Conservation (phyloP, 2,113 vertebrate genomes). For the Parus major region DNA sequence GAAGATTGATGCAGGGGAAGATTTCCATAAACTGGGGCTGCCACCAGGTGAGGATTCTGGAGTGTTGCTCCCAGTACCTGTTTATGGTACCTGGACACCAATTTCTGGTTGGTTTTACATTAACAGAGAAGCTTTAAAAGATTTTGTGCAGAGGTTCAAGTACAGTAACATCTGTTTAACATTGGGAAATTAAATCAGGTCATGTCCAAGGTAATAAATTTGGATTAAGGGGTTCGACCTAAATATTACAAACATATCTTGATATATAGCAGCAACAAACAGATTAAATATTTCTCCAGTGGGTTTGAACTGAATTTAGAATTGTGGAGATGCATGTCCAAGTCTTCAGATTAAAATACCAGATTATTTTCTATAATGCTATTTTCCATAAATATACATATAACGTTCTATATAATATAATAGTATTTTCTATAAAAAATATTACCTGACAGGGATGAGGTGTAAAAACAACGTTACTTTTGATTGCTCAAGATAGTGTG, state of each 20-base stretch:
- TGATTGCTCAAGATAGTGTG: not conserved
- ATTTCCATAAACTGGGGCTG: conserved; percentile 50
- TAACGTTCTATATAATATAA: not conserved
- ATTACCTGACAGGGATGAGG: not conserved
- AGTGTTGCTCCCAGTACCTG: not conserved
- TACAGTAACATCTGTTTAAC: not conserved
- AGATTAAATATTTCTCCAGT: not conserved
- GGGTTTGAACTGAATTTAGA: not conserved
- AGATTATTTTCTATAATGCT: not conserved
- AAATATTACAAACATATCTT: not conserved
- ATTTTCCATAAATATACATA: not conserved
- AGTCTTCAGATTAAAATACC: not conserved
- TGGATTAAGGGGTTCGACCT: not conserved
- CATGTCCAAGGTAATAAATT: not conserved
- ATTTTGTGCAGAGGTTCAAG: not conserved
- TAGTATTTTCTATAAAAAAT: not conserved
- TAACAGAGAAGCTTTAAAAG: not conserved
- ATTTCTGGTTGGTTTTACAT: not conserved
- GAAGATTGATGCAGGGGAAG: conserved; percentile 31
- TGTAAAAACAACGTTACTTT: not conserved
- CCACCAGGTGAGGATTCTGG: conserved; percentile 77
- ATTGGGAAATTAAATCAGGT: not conserved
- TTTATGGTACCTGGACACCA: not conserved
- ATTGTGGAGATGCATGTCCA: not conserved
- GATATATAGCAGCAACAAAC: not conserved